phyloP scores from a whole-genome alignment of 2,888 invertebrate species.

The Nomada fabriciana region DNA sequence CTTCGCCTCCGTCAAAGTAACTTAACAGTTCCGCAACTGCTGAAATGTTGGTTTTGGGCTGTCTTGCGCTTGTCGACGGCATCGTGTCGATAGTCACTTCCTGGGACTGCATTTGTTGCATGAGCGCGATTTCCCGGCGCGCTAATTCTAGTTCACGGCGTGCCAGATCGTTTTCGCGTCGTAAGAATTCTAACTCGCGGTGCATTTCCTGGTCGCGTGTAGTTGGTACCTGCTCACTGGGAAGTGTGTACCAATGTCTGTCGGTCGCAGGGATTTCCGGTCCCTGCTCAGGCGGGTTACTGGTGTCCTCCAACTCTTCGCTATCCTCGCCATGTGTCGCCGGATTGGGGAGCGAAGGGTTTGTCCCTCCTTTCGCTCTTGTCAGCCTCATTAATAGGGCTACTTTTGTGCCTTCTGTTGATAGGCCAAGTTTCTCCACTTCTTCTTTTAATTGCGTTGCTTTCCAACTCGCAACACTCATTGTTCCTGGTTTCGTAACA shows the following conservation, averaged over 20 bases:
- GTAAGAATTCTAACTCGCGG: conserved; percentile 1
- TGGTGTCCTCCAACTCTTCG: not conserved
- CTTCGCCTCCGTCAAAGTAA: not conserved
- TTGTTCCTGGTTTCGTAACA: not conserved
- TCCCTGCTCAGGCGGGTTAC: not conserved
- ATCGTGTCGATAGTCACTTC: not conserved
- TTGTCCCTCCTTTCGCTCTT: conserved; percentile 1
- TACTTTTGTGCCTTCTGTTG: not conserved
- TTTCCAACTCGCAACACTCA: conserved; percentile 1
- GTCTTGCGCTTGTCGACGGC: not conserved
- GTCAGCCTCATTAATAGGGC: not conserved
- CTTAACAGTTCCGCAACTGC: not conserved
- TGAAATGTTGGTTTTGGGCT: not conserved
- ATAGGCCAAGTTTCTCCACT: not conserved
- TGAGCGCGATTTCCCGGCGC: not conserved
- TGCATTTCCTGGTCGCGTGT: not conserved
- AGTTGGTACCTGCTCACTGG: not conserved
- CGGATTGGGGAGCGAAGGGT: not conserved
- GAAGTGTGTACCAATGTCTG: not conserved
- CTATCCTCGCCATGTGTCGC: not conserved
- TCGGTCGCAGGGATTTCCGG: not conserved
- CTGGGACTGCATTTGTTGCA: not conserved
- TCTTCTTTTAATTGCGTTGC: not conserved
- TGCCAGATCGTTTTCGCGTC: not conserved
- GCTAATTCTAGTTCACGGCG: not conserved